A percentile compares a stretch with the other conserved stretches of the same genome.
phyloP scores from a whole-genome alignment of 2,113 vertebrate species.

The Neogobius melanostomus region DNA sequence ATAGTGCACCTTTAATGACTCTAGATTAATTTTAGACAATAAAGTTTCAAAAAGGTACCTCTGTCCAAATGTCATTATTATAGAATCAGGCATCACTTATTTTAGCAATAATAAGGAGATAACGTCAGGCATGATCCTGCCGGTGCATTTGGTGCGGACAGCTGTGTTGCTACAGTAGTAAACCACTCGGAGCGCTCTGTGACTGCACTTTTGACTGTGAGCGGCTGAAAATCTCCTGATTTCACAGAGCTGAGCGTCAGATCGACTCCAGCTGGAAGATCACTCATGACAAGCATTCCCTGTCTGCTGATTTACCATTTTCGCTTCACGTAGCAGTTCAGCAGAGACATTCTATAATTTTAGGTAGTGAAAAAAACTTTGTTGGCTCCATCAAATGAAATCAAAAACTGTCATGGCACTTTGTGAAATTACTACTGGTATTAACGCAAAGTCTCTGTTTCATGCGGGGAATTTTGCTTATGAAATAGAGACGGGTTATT shows the following conservation, averaged over 20 bases:
- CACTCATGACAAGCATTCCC: constrained; percentile 72
- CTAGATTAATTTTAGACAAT: background rate
- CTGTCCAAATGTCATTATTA: background rate
- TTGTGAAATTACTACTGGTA: constrained; percentile 26
- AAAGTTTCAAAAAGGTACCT: background rate
- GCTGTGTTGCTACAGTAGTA: constrained; percentile 66
- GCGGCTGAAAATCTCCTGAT: constrained; percentile 66
- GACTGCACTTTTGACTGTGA: constrained; percentile 59
- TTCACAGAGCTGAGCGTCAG: constrained; percentile 68
- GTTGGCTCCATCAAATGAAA: constrained; percentile 62
- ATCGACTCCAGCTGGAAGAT: constrained; percentile 56
- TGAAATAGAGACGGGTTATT: constrained; percentile 55
- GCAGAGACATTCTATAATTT: constrained; percentile 34
- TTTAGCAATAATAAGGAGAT: background rate
- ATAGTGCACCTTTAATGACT: too few relatives aligned
- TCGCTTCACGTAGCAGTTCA: constrained; percentile 65
- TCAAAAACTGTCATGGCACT: constrained; percentile 52
- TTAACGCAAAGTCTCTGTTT: constrained; percentile 55
- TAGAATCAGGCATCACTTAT: background rate
- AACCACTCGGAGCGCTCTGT: constrained; percentile 53
- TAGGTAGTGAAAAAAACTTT: constrained; percentile 60
- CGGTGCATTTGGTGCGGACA: constrained; percentile 49
- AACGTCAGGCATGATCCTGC: background rate
- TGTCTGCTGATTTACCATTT: constrained; percentile 59
- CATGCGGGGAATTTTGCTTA: constrained; percentile 50